Conservation (phyloP, 2,888 invertebrate species). For the Agrochola litura region DNA sequence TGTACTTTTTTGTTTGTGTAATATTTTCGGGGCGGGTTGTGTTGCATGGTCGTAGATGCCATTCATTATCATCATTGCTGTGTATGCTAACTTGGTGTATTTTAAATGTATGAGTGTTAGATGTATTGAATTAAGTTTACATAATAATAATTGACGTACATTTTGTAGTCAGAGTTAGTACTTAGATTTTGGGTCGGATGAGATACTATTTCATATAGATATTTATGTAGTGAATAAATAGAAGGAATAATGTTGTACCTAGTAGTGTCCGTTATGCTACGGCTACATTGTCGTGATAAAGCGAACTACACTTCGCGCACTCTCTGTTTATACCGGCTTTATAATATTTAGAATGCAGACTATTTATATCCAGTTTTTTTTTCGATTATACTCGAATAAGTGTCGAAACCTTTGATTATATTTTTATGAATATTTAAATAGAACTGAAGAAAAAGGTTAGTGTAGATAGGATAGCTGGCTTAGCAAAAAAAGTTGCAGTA, state of each 20-base stretch:
- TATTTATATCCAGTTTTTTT: neutral
- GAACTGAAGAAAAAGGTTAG: neutral
- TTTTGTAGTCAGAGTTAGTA: conserved; percentile 21
- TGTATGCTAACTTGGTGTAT: conserved; percentile 64
- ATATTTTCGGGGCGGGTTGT: conserved; percentile 52
- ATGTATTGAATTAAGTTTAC: conserved; percentile 28
- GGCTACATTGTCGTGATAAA: too few relatives aligned
- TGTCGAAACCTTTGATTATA: neutral
- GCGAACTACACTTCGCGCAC: too few relatives aligned
- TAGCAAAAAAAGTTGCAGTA: neutral
- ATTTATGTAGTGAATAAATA: conserved; percentile 10
- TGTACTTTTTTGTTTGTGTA: conserved; percentile 53
- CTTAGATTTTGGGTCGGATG: neutral
- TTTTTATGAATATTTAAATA: neutral
- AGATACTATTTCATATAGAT: neutral
- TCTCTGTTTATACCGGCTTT: too few relatives aligned
- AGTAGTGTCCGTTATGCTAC: conserved; percentile 8
- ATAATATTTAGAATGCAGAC: neutral
- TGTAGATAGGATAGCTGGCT: neutral
- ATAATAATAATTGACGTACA: conserved; percentile 9
- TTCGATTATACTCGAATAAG: neutral
- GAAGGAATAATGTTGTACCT: neutral
- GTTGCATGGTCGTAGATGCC: conserved; percentile 64
- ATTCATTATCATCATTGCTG: conserved; percentile 66
- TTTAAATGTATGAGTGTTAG: conserved; percentile 52